Percentiles rank a stretch among this genome's conserved stretches.
phyloP scores from a whole-genome alignment of 92 coral and sea anemone genomes.

The Diadumene lineata region DNA sequence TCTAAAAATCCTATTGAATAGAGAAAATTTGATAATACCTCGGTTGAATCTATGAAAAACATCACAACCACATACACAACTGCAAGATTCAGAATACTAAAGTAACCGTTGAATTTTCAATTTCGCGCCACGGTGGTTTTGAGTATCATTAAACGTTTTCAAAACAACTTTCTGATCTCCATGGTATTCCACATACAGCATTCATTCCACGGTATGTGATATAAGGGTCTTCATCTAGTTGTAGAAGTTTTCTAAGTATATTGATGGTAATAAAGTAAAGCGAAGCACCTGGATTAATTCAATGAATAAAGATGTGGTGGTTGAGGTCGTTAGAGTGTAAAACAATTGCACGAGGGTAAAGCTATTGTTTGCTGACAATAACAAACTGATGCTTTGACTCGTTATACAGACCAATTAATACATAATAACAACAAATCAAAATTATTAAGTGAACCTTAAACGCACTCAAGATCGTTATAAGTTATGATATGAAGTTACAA shows the following conservation, averaged over 20 bases:
- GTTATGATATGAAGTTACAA: too few species aligned
- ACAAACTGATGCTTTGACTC: background rate
- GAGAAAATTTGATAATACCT: slow-evolving; percentile 4
- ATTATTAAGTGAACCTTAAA: too few species aligned
- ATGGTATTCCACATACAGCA: too few species aligned
- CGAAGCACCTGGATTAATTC: background rate
- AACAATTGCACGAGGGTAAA: background rate
- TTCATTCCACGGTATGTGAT: background rate
- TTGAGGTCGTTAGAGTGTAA: background rate
- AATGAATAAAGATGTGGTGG: background rate
- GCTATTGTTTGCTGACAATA: background rate
- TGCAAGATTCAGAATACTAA: background rate
- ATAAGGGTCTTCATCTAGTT: background rate
- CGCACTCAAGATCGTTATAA: too few species aligned
- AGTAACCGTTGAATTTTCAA: slow-evolving; percentile 9
- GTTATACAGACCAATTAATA: background rate
- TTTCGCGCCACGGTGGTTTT: slow-evolving; percentile 21
- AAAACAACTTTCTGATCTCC: too few species aligned
- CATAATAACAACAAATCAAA: background rate
- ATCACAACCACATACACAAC: slow-evolving; percentile 1
- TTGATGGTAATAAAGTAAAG: background rate
- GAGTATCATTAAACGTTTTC: background rate
- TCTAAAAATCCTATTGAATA: background rate
- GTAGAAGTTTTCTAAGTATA: background rate
- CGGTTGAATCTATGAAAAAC: slow-evolving; percentile 19